phyloP scores from a whole-genome alignment of 1,140 invertebrate species.

The Oedothorax gibbosus region DNA sequence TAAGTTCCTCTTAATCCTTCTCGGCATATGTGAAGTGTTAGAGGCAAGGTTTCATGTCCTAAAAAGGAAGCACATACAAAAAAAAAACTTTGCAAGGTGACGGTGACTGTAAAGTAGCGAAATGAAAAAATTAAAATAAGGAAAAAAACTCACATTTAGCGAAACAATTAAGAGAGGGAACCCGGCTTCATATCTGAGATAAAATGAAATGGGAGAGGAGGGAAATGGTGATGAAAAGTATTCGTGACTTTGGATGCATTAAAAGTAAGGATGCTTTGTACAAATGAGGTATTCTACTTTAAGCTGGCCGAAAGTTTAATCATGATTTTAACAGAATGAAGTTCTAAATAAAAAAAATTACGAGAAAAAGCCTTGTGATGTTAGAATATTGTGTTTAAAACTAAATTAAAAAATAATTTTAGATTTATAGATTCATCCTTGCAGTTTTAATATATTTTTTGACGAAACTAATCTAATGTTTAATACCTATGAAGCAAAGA shows the following conservation, averaged over 20 bases:
- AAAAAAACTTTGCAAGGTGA: slow-evolving; percentile 15
- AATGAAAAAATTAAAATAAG: slow-evolving; percentile 14
- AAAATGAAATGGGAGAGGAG: not conserved
- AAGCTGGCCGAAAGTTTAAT: no score
- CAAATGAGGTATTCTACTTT: no score
- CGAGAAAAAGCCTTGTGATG: no score
- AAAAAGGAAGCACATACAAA: slow-evolving; percentile 5
- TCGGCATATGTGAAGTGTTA: slow-evolving; percentile 14
- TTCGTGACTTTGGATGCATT: not conserved
- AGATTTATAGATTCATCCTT: no score
- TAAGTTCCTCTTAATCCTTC: slow-evolving; percentile 50
- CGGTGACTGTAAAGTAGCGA: not conserved
- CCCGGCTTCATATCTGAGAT: slow-evolving; percentile 1
- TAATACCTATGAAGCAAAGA: no score
- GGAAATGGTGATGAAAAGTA: slow-evolving; percentile 6
- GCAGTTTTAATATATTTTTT: no score
- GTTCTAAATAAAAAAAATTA: no score
- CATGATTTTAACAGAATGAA: no score
- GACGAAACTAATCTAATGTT: no score
- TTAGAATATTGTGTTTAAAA: no score
- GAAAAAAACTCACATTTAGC: slow-evolving; percentile 27
- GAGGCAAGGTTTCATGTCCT: slow-evolving; percentile 19
- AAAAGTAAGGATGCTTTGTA: no score
- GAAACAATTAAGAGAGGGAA: slow-evolving; percentile 49
- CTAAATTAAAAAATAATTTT: no score